A percentile compares a stretch with the other conserved stretches of the same genome.
Conservation (phyloP, 2,888 invertebrate genomes). For the Cybosia mesomella region DNA sequence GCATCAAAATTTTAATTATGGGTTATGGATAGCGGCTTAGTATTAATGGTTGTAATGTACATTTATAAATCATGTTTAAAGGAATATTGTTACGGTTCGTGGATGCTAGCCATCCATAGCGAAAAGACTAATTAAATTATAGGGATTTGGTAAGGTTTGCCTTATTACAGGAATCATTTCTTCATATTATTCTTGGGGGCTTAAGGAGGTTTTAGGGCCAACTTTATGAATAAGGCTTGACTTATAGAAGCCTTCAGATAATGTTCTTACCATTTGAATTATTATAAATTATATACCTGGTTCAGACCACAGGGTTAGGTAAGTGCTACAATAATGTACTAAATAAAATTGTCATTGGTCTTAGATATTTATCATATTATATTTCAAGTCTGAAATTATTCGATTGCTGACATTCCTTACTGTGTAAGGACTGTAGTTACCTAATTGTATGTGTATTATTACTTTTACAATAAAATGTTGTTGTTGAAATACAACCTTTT, state of each 20-base stretch:
- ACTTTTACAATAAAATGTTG: slow-evolving; percentile 13
- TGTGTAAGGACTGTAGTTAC: slow-evolving; percentile 16
- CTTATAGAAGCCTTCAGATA: neutral
- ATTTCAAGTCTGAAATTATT: neutral
- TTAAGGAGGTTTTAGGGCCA: neutral
- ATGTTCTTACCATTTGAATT: neutral
- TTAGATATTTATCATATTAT: neutral
- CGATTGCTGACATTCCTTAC: slow-evolving; percentile 12
- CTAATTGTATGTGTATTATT: slow-evolving; percentile 19
- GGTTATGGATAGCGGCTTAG: neutral
- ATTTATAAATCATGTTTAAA: neutral
- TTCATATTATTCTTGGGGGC: neutral
- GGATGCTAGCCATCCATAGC: neutral
- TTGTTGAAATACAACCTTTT: slow-evolving; percentile 11
- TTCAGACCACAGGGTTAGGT: neutral
- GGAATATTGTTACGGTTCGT: neutral
- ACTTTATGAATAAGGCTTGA: neutral
- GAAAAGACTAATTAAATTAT: neutral
- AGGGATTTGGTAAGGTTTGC: neutral
- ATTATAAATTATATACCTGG: neutral
- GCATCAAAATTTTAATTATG: neutral
- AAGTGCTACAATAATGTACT: neutral
- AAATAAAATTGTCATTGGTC: neutral
- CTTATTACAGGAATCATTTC: neutral
- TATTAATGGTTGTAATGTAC: neutral